phyloP scores from a whole-genome alignment of 1,140 invertebrate species.

The Ridgeia piscesae region DNA sequence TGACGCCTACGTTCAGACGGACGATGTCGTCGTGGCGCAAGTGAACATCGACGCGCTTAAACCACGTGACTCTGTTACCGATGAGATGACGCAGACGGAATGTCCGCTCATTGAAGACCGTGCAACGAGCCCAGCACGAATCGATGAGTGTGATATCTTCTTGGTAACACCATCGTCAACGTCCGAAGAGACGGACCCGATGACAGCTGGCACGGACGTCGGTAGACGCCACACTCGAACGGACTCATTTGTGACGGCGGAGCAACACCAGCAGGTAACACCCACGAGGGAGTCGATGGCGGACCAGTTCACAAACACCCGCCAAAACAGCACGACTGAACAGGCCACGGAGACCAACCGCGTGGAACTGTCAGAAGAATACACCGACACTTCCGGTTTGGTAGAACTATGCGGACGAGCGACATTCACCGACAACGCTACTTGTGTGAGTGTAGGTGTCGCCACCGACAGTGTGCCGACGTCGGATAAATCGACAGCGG shows the following conservation, averaged over 20 bases:
- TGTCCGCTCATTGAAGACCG: slow-evolving; percentile 2
- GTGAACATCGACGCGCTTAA: slow-evolving; percentile 1
- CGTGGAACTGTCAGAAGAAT: background rate
- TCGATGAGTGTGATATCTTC: background rate
- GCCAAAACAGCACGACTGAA: background rate
- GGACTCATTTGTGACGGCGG: background rate
- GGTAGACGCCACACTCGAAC: slow-evolving; percentile 13
- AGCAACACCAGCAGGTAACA: background rate
- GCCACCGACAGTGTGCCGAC: background rate
- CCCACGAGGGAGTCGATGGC: background rate
- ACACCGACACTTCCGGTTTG: background rate
- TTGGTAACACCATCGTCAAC: background rate
- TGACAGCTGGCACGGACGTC: background rate
- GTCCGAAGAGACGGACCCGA: slow-evolving; percentile 12
- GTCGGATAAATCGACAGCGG: background rate
- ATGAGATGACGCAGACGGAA: slow-evolving; percentile 10
- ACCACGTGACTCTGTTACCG: background rate
- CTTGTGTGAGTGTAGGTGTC: background rate
- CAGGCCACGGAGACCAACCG: background rate
- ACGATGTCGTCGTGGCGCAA: background rate
- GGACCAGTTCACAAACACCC: background rate
- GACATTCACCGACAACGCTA: background rate
- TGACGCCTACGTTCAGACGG: background rate
- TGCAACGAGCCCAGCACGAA: background rate
- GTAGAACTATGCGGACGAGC: background rate